phyloP scores from a whole-genome alignment of 2,888 invertebrate species.

The Caradrina clavipalpis region DNA sequence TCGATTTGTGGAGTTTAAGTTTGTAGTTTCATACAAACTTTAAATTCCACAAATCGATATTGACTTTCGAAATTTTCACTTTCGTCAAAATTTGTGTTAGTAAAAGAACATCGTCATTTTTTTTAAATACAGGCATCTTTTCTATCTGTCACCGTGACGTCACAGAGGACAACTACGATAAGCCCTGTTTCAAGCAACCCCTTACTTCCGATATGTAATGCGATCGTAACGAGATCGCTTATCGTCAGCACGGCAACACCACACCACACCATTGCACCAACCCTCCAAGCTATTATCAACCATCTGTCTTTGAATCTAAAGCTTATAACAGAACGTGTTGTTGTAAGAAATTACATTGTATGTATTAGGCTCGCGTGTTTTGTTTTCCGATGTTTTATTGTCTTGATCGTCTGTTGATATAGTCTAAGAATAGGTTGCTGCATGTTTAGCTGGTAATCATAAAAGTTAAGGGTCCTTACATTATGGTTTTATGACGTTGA shows the following conservation, averaged over 20 bases:
- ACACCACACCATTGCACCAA: slow-evolving; percentile 31
- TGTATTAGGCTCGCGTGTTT: slow-evolving; percentile 60
- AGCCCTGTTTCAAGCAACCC: slow-evolving; percentile 45
- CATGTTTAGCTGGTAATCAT: slow-evolving; percentile 48
- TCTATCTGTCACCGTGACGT: slow-evolving; percentile 41
- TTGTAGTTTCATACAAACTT: no score
- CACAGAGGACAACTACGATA: slow-evolving; percentile 33
- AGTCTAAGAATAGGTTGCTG: slow-evolving; percentile 42
- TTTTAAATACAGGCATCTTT: slow-evolving; percentile 5
- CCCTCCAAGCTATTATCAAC: slow-evolving; percentile 32
- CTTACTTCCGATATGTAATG: slow-evolving; percentile 63
- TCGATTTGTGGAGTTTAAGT: no score
- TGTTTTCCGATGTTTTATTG: slow-evolving; percentile 57
- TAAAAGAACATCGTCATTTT: no score
- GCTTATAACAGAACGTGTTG: slow-evolving; percentile 23
- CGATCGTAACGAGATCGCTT: slow-evolving; percentile 61
- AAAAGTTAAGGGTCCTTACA: slow-evolving; percentile 41
- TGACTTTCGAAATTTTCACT: no score
- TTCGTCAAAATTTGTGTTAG: no score
- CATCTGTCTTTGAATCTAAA: slow-evolving; percentile 1
- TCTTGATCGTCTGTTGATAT: slow-evolving; percentile 57
- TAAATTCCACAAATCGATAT: no score
- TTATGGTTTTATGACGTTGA: slow-evolving; percentile 26
- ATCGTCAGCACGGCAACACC: slow-evolving; percentile 51
- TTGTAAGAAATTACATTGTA: slow-evolving; percentile 47